Percentiles rank a stretch among this genome's conserved stretches.
These are phyloP conservation scores for Tetramorium simillimum DNA, from an alignment of 1,140 invertebrate species.

Conservation along the genomic window DNA sequence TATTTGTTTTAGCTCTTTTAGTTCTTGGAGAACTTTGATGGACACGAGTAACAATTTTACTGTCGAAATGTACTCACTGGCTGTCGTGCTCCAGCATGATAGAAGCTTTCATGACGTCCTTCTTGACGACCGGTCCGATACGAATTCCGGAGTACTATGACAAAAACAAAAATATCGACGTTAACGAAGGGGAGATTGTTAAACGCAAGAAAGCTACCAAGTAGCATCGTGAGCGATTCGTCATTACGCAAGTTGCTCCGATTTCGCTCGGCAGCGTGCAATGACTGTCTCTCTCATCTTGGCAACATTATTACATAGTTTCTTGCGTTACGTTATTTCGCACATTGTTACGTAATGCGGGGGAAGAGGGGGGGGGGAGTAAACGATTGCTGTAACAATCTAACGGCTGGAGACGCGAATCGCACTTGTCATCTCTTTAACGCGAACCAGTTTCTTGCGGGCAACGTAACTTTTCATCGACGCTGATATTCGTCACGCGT, in stretches of 20 bases:
- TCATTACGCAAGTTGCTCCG: slow-evolving; percentile 44
- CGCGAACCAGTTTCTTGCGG: slow-evolving; percentile 37
- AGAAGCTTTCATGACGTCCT: slow-evolving; percentile 99
- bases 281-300: slow-evolving; percentile 41
- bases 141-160: slow-evolving; percentile 98
- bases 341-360: slow-evolving; percentile 30
- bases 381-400: slow-evolving; percentile 35
- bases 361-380: neutral
- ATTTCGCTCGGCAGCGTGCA: slow-evolving; percentile 41
- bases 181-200: slow-evolving; percentile 18
- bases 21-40: neutral
- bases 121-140: slow-evolving; percentile 99
- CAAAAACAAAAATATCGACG: slow-evolving; percentile 71
- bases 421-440: slow-evolving; percentile 3
- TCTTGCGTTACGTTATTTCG: slow-evolving; percentile 53
- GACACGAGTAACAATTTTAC: neutral
- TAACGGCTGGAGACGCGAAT: neutral
- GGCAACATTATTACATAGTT: slow-evolving; percentile 45
- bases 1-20: neutral
- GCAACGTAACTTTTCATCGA: slow-evolving; percentile 28
- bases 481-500: slow-evolving; percentile 16
- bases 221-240: neutral
- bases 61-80: slow-evolving; percentile 90
- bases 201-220: slow-evolving; percentile 20
- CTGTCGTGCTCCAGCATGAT: slow-evolving; percentile 99